phyloP scores from a whole-genome alignment of 2,113 vertebrate genomes.

The Bubo bubo region DNA sequence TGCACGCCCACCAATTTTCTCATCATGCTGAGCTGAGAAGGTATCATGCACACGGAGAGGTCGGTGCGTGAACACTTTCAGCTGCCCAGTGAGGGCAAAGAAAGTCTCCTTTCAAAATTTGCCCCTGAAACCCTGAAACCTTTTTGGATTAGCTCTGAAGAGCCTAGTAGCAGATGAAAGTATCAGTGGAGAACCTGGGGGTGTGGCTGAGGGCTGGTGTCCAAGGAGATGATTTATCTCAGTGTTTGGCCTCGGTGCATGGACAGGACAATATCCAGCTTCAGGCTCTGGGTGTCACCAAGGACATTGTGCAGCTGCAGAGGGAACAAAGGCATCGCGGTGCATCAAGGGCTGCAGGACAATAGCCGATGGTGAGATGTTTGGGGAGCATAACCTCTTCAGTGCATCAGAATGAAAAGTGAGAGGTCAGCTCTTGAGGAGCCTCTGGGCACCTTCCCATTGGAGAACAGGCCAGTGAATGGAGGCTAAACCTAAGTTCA shows the following conservation, averaged over 20 bases:
- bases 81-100: background rate
- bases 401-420: background rate
- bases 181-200: background rate
- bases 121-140: background rate
- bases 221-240: background rate
- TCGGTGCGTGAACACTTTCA: background rate
- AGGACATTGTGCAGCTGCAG: background rate
- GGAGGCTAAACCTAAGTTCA: background rate
- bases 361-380: background rate
- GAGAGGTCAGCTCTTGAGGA: background rate
- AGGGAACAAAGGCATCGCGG: background rate
- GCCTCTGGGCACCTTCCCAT: background rate
- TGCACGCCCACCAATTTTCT: background rate
- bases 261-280: background rate
- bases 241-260: background rate
- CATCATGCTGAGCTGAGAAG: background rate
- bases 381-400: background rate
- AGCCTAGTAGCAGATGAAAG: background rate
- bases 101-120: background rate
- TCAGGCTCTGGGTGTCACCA: background rate
- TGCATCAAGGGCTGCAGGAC: background rate
- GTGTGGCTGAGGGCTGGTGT: background rate
- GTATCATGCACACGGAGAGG: accelerated
- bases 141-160: background rate
- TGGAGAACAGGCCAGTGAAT: background rate